A percentile compares a stretch with the other conserved stretches of the same genome.
Conservation (phyloP, 2,797 vertebrate species). For the Sebastes jordani region DNA sequence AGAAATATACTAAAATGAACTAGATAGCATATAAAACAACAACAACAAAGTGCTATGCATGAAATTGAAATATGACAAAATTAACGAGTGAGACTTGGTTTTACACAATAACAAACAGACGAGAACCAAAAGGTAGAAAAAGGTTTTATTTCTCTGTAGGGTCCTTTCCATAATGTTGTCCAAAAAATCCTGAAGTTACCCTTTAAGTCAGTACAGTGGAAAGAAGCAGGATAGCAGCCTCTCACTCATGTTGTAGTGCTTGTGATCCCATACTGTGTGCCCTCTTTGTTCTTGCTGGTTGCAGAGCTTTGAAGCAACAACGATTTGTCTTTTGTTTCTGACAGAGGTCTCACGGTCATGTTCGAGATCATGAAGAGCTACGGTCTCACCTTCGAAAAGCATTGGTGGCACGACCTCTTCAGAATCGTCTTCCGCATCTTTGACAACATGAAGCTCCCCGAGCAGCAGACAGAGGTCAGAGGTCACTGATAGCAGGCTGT, state of each 20-base stretch:
- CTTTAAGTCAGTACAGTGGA: too few species aligned
- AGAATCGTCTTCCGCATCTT: constrained; percentile 97
- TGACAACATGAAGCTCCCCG: constrained; percentile 98
- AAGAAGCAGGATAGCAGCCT: background rate
- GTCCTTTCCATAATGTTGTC: background rate
- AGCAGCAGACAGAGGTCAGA: constrained; percentile 95
- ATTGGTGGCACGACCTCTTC: constrained; percentile 99
- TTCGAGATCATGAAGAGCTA: constrained; percentile 99
- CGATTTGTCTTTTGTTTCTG: background rate
- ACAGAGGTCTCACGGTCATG: constrained; percentile 96
- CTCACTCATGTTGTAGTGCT: too few species aligned
- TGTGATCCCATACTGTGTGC: background rate
- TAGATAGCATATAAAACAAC: background rate
- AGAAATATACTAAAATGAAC: background rate
- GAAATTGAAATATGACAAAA: background rate
- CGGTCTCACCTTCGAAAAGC: constrained; percentile 93
- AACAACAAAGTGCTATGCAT: too few species aligned
- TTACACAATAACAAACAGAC: too few species aligned
- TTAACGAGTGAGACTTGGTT: too few species aligned
- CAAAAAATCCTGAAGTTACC: too few species aligned
- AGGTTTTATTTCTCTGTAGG: background rate
- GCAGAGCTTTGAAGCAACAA: background rate
- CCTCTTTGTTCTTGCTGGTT: background rate
- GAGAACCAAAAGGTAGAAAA: background rate
- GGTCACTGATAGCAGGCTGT: background rate